These are phyloP conservation scores for Halcyon badia DNA, from an alignment of 2,797 vertebrate species.

Conservation along the genomic window DNA sequence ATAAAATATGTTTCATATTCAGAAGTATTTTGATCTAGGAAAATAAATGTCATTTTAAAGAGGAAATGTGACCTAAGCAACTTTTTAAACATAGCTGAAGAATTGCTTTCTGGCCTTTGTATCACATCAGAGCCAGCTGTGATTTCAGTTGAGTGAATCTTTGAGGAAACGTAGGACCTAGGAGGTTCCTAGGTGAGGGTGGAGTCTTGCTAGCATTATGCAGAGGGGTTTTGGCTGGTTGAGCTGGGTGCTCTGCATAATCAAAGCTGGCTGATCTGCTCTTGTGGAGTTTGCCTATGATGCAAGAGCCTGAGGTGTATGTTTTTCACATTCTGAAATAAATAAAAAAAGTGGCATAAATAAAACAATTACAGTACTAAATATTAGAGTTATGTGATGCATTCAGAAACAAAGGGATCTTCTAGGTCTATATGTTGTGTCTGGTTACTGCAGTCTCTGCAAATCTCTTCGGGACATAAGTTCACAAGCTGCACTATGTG, in stretches of 20 bases:
- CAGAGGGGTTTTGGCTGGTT: neutral
- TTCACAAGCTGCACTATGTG: neutral
- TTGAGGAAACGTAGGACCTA: neutral
- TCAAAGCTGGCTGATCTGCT: neutral
- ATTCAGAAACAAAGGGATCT: neutral
- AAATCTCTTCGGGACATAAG: neutral
- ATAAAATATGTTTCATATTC: neutral
- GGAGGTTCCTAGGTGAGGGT: neutral
- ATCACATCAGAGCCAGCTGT: neutral
- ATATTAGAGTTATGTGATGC: neutral
- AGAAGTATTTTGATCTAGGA: neutral
- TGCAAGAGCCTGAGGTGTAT: neutral
- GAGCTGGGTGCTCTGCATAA: neutral
- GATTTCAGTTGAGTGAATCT: fast-evolving
- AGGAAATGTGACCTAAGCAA: neutral
- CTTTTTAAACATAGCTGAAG: neutral
- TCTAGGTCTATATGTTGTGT: neutral
- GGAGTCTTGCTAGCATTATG: neutral
- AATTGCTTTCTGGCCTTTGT: neutral
- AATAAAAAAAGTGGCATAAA: neutral
- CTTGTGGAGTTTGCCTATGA: neutral
- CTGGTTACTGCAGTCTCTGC: neutral
- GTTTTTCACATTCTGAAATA: neutral
- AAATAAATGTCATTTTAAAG: neutral
- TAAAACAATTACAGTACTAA: neutral